These are phyloP conservation scores for Ophraella communa DNA, from an alignment of 2,888 invertebrate species.

Conservation along the genomic window DNA sequence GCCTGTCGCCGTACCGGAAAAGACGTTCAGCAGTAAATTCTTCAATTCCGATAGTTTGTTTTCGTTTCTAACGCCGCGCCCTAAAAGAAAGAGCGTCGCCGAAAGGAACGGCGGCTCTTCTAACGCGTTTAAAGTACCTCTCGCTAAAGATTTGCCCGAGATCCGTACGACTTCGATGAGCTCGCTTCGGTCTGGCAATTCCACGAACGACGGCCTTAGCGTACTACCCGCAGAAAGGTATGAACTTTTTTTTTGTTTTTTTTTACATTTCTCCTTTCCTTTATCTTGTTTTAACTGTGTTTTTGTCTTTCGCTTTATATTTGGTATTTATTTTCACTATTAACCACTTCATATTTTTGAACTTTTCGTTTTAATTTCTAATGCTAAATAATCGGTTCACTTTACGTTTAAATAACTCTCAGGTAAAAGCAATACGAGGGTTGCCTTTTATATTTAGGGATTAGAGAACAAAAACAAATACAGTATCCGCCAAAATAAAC, in stretches of 20 bases:
- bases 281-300: conserved; percentile 24
- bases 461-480: no score
- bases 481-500: no score
- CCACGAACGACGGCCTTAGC: conserved; percentile 43
- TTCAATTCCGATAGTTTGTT: conserved; percentile 60
- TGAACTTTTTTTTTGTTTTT: conserved; percentile 35
- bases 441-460: no score
- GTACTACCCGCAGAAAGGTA: conserved; percentile 49
- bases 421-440: no score
- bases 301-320: conserved; percentile 6
- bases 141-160: conserved; percentile 48
- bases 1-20: conserved; percentile 38
- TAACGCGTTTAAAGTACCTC: conserved; percentile 47
- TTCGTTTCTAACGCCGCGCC: conserved; percentile 67
- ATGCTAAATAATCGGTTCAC: no score
- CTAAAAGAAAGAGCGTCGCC: conserved; percentile 44
- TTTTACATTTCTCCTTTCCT: conserved; percentile 10
- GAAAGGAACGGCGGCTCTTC: conserved; percentile 34
- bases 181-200: conserved; percentile 50
- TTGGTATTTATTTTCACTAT: conserved; percentile 11
- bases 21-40: conserved; percentile 44
- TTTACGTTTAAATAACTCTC: no score
- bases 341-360: not conserved
- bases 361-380: not conserved
- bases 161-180: conserved; percentile 53